phyloP scores from a whole-genome alignment of 2,797 vertebrate species.

The Trachops cirrhosus region DNA sequence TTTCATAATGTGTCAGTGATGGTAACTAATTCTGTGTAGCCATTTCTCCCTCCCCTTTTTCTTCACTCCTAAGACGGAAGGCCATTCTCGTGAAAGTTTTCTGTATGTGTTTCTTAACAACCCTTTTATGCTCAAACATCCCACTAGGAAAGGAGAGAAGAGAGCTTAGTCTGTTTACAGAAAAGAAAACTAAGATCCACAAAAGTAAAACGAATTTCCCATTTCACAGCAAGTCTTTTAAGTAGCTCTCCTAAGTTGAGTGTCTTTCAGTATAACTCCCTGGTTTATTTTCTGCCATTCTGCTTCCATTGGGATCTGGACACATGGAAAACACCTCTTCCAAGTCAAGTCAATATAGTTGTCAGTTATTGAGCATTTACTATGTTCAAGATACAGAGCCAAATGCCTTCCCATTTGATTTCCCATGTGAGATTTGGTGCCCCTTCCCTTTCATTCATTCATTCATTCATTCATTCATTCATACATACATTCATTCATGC shows the following conservation, averaged over 20 bases:
- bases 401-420: background rate
- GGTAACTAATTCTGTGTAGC: background rate
- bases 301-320: background rate
- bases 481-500: background rate
- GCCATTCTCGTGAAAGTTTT: background rate
- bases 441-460: background rate
- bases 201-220: background rate
- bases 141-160: background rate
- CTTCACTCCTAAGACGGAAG: background rate
- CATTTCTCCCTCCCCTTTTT: background rate
- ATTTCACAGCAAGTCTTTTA: background rate
- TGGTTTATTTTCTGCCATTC: background rate
- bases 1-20: background rate
- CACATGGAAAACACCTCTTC: background rate
- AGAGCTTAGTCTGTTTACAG: background rate
- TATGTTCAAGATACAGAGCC: background rate
- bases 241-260: background rate
- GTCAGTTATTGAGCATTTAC: background rate
- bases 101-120: background rate
- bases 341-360: background rate
- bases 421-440: background rate
- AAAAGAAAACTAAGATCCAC: background rate
- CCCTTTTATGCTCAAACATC: background rate
- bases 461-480: background rate
- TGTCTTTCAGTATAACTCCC: background rate